phyloP scores from a whole-genome alignment of 2,797 vertebrate genomes.

The Synanceia verrucosa region DNA sequence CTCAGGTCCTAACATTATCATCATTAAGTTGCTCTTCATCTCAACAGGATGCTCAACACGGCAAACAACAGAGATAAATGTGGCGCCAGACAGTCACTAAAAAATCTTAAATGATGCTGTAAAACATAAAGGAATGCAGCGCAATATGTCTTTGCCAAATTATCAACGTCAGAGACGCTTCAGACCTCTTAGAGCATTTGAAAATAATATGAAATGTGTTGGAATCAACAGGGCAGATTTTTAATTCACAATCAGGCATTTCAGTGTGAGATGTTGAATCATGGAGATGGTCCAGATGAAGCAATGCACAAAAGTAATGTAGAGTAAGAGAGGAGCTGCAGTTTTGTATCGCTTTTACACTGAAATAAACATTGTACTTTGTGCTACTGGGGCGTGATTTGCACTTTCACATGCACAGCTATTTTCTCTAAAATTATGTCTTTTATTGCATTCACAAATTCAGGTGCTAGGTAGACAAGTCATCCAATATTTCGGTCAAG shows the following conservation, averaged over 20 bases:
- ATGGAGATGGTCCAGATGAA: neutral
- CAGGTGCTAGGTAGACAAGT: neutral
- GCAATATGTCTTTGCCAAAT: constrained; percentile 5
- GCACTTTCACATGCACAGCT: neutral
- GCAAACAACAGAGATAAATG: constrained; percentile 42
- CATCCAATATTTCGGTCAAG: neutral
- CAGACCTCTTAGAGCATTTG: constrained; percentile 13
- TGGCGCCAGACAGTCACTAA: constrained; percentile 23
- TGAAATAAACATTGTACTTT: no score
- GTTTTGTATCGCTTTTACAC: no score
- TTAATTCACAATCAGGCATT: constrained; percentile 25
- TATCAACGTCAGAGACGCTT: neutral
- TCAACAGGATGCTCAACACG: constrained; percentile 46
- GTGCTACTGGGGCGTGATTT: no score
- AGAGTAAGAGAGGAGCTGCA: constrained; percentile 1
- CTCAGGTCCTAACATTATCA: constrained; percentile 43
- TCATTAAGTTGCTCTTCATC: constrained; percentile 45
- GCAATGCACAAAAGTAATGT: neutral
- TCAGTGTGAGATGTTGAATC: neutral
- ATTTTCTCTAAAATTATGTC: neutral
- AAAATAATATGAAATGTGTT: constrained; percentile 27
- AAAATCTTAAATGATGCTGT: constrained; percentile 26
- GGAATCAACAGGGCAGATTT: constrained; percentile 17
- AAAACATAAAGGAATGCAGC: constrained; percentile 12
- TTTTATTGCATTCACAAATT: constrained; percentile 12